A percentile compares a stretch with the other conserved stretches of the same genome.
These are phyloP conservation scores for Synchiropus splendidus DNA, from an alignment of 2,113 vertebrate genomes.

Conservation along the genomic window DNA sequence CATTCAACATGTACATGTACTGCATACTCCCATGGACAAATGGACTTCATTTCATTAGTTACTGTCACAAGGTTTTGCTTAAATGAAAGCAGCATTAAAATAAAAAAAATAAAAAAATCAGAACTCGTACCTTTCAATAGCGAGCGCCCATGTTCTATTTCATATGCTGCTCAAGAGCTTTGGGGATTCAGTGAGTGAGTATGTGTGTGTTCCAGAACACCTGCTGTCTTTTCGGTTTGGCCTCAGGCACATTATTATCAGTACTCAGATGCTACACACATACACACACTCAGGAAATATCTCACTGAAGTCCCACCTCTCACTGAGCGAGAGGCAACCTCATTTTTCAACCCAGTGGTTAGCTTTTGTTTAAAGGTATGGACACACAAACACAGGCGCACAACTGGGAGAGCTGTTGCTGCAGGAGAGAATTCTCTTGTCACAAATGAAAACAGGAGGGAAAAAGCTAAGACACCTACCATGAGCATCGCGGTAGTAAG, in stretches of 20 bases:
- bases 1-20: neutral
- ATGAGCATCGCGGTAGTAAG: slow-evolving; percentile 88
- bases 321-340: slow-evolving; percentile 17
- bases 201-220: slow-evolving; percentile 1
- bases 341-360: slow-evolving; percentile 22
- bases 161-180: too few species aligned
- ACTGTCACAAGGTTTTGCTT: too few species aligned
- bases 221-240: slow-evolving; percentile 18
- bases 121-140: too few species aligned
- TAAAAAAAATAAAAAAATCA: too few species aligned
- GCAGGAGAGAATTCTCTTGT: neutral
- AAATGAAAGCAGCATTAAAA: too few species aligned
- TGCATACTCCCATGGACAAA: neutral
- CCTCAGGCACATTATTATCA: slow-evolving; percentile 26
- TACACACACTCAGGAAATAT: slow-evolving; percentile 9
- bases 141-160: too few species aligned
- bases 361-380: neutral
- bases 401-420: slow-evolving; percentile 11
- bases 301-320: slow-evolving; percentile 3
- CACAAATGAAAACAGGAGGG: slow-evolving; percentile 1
- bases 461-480: slow-evolving; percentile 61
- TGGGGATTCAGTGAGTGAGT: neutral
- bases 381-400: slow-evolving; percentile 2
- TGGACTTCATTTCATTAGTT: too few species aligned
- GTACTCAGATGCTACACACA: slow-evolving; percentile 14